phyloP scores from a whole-genome alignment of 2,797 vertebrate species.

The Botia kubotai region DNA sequence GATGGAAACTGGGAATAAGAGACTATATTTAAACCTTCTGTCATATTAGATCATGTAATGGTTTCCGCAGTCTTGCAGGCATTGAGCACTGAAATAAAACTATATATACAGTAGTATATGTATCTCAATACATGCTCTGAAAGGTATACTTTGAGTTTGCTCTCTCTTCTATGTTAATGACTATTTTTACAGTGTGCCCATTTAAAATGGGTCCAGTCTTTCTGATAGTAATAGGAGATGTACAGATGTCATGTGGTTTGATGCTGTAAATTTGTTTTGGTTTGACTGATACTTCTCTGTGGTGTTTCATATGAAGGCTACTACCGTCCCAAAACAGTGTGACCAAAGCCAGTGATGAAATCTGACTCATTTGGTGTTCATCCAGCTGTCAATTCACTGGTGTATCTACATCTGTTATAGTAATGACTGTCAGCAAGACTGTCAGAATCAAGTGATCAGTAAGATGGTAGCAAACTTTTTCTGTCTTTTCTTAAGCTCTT shows the following conservation, averaged over 20 bases:
- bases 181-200: background rate
- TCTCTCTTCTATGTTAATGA: background rate
- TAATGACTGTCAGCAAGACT: too few relatives aligned
- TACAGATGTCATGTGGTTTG: background rate
- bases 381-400: too few relatives aligned
- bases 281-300: background rate
- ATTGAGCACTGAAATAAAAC: background rate
- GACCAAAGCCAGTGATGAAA: too few relatives aligned
- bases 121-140: background rate
- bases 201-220: background rate
- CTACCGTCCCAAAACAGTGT: too few relatives aligned
- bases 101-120: background rate
- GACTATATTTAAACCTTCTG: background rate
- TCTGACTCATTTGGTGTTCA: too few relatives aligned
- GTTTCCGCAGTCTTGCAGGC: background rate
- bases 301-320: background rate
- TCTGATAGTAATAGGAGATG: background rate
- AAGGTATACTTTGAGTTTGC: background rate
- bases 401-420: too few relatives aligned
- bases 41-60: conserved; percentile 10
- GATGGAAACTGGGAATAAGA: conserved; percentile 32
- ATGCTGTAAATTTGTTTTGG: conserved; percentile 21
- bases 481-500: too few relatives aligned
- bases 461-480: too few relatives aligned
- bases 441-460: too few relatives aligned